Evolutionary conservation across 2,797 vertebrate genomes (phyloP), one percentile per base, ranked within the genome.

Genomic region (Melanotaenia boesemani): DNA sequence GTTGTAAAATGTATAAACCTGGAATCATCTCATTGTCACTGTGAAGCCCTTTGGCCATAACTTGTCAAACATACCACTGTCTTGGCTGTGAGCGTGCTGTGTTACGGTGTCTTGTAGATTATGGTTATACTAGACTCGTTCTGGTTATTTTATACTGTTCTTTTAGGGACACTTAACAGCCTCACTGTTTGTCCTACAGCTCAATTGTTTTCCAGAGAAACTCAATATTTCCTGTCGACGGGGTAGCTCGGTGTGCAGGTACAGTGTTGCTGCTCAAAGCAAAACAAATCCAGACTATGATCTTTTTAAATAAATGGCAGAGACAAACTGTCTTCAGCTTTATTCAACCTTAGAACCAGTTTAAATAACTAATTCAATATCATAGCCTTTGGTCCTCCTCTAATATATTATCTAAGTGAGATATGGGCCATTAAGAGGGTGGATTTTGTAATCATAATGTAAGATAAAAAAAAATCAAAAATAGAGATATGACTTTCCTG

Each of bases 111-210:
- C 62, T 24, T 30, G 30, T 60, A 5, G 3, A 34, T 0, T 0
- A 18, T 48, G 62, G n/a, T 52, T 61, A 81, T 44, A 57, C 46
- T 57, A 75, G 72, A 70, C 73, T 24, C 10, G 8, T 46, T 36
- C 48, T 4, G 10, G 50, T 52, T 11, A 52, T 52, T 52, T 24
- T 18, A 20, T 15, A 72, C 77, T 22, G 28, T 28, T 24, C 60
- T 39, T 56, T 70, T 57, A 48, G 15, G 26, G 57, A 73, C 61
- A 64, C 22, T 73, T 10, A 76, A 30, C 50, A 55, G 58, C 58
- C 50, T 52, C 22, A 12, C 3, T 52, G 18, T 52, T 52, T 24
- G 50, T 6, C 50, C 50, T 11, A 3, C 9, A 52, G 50, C 50
- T 24, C n/a, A 22, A 1, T 22, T 24, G 2, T 52, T 24, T 9